Base-by-base conservation (phyloP, 2,113 vertebrate species). In the Mandrillus leucophaeus region DNA sequence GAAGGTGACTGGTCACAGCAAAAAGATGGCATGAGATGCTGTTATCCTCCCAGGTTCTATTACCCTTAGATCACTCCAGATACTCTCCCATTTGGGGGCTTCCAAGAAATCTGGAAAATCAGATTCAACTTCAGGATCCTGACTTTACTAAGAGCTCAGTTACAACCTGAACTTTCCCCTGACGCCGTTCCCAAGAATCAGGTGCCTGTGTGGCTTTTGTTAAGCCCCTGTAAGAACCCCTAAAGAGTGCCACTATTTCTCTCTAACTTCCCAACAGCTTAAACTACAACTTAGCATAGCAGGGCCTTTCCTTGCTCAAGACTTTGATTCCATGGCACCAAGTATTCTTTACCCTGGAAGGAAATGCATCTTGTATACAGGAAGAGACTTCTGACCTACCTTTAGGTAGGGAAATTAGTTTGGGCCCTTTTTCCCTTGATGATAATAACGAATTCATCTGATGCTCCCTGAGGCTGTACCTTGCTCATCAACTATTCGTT, bases 1-100 rank as follows among this genome's bases (percentile, higher is more conserved):
- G 98, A 98, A 98, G 99, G 98, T 98, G 97, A 98, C 98, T 97
- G 98, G 98, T 98, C 98, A 98, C 98, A 98, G 98, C 97, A 96
- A 98, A 97, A 97, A 98, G 98, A 98, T 89, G 88, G 95, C 86
- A 78, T 90, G 92, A 0, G 52, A 83, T 70, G 64, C 85, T 13
- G 11, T 61, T 87, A 78, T 94, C 76, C 11, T 72, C 96, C 72
- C 68, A 27, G 75, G 79, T 97, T 96, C 97, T 68, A 6, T 48
- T 75, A 86, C 35, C 30, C 76, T 90, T 35, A 2, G 0, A 70
- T 72, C 20, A 2, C n/a, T 97, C 70, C 0, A 82, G 75, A 88
- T 10, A 35, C 30, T 66, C 43, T n/a, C 45, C 43, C 4, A 17
- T 12, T 14, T 13, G 55, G 73, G 91, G 0, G 14, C 81, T 96